Base-by-base conservation (phyloP, 92 coral and sea anemone species). In the Bergia sp. region DNA sequence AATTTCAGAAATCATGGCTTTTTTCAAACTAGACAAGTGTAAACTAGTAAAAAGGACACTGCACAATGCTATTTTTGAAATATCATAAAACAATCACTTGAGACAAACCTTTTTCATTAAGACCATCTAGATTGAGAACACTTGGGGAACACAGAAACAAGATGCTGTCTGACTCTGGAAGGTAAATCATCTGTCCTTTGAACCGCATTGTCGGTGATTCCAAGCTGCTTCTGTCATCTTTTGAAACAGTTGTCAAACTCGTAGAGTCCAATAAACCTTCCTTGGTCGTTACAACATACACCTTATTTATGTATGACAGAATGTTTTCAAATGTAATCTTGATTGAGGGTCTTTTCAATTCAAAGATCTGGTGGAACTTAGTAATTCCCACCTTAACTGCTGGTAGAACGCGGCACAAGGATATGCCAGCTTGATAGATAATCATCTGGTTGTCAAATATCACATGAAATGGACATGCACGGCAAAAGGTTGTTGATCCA, bases 201-300 rank as follows among this genome's bases (percentile, higher is more conserved):
- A 97, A 97, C 36, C 99, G 88, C 99, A 97, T 97, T 2, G 99
- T 96, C 13, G 99, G 99, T 0, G 95, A 97, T 81, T 97, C 99
- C 77, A 97, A 82, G 15, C 77, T 88, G 23, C 94, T 93, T 53
- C 87, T 90, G 83, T 97, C 99, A 92, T 97, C 97, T 92, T 97
- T 94, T 4, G 98, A 88, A 67, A 97, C 99, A 73, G 98, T 97
- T 37, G 98, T 94, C 85, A 97, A 85, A 69, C 94, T 91, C 1
- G 97, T 90, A 37, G 99, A 97, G 87, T 97, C 99, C 84, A 97
- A 85, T 77, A 94, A 82, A 16, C 98, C 99, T 75, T 95, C 97
- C 74, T 82, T 95, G 42, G 99, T 97, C 81, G 94, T 95, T 47
- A 95, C 93, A 75, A 97, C 93, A 80, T 88, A 97, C 13, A 97